phyloP scores from a whole-genome alignment of 2,888 invertebrate species.

The Criorhina ranunculi region DNA sequence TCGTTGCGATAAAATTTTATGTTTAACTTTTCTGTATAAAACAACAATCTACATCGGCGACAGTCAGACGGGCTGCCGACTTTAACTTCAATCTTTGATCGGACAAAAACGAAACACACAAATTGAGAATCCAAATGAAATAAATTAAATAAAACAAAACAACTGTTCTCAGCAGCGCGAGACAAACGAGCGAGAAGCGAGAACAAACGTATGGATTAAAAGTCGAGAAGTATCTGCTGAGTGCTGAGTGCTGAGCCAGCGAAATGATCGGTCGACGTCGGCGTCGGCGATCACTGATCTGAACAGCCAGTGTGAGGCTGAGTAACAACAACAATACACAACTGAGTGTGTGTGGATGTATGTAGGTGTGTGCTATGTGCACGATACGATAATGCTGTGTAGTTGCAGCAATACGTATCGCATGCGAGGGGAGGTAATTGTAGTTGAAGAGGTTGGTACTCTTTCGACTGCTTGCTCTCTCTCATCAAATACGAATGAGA shows the following conservation, averaged over 20 bases:
- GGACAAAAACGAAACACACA: slow-evolving; percentile 27
- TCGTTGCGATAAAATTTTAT: slow-evolving; percentile 46
- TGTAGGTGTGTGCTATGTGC: background rate
- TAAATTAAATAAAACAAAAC: slow-evolving; percentile 50
- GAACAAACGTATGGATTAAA: slow-evolving; percentile 68
- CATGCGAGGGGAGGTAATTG: slow-evolving; percentile 29
- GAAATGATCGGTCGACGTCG: slow-evolving; percentile 60
- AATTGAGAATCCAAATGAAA: slow-evolving; percentile 57
- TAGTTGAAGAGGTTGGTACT: slow-evolving; percentile 12
- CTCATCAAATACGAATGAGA: slow-evolving; percentile 30
- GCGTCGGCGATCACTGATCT: slow-evolving; percentile 73
- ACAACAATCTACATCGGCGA: slow-evolving; percentile 46
- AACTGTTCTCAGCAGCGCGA: slow-evolving; percentile 18
- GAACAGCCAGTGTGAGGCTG: slow-evolving; percentile 31
- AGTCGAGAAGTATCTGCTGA: slow-evolving; percentile 67
- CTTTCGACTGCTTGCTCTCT: slow-evolving; percentile 54
- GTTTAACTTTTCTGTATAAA: slow-evolving; percentile 12
- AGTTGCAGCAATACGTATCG: slow-evolving; percentile 8
- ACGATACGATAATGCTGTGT: slow-evolving; percentile 9
- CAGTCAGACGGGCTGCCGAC: slow-evolving; percentile 61
- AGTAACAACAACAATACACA: slow-evolving; percentile 24
- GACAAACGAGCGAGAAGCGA: slow-evolving; percentile 39
- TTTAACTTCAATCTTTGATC: slow-evolving; percentile 59
- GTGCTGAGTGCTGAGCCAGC: no score
- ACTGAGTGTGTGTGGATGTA: background rate